Evolutionary conservation across 2,888 invertebrate genomes (phyloP), one percentile per base, ranked within the genome.

Genomic region (Yponomeuta malinellus): DNA sequence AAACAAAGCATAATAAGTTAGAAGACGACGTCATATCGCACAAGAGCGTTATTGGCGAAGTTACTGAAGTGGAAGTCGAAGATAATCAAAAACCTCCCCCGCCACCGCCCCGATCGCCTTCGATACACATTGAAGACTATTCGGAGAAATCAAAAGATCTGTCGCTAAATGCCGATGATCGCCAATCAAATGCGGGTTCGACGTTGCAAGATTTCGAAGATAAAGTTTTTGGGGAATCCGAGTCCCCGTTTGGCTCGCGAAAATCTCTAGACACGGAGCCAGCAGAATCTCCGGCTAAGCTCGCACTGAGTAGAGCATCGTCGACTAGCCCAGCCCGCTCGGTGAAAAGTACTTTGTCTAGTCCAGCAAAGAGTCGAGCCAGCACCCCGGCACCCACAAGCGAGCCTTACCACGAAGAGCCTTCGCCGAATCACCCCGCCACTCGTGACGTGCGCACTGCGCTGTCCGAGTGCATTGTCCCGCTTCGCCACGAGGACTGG

Each of bases 401-500:
- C 71, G 79, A 80, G 48, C 74, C 71, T 23, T 79, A 79, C 73
- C 81, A 81, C 23, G 78, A 76, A 70, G 76, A 73, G 3, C 77
- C 79, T 67, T 75, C 75, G 29, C 75, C 74, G 3, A 31, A 48
- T 31, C 23, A 63, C n/a, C 8, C 48, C 29, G 72, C 74, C 63
- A 78, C 84, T 69, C 83, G 90, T 6, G 91, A 90, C 74, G 90
- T 91, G 43, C 85, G 92, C 59, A 80, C 79, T 9, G 89, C 88
- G 23, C 83, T 91, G 63, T 82, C 87, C 1, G 91, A 89, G 74
- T 89, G 90, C 73, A 83, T 83, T 29, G 77, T 88, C 69, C 89
- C 90, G 10, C 79, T 96, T 74, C 88, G 96, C 33, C 96, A 96
- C 77, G 93, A 94, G 73, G 96, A 96, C 79, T 97, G 97, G 98